Evolutionary conservation across 2,888 invertebrate genomes (phyloP).

Genomic region (Coronaproctus castanopsis): DNA sequence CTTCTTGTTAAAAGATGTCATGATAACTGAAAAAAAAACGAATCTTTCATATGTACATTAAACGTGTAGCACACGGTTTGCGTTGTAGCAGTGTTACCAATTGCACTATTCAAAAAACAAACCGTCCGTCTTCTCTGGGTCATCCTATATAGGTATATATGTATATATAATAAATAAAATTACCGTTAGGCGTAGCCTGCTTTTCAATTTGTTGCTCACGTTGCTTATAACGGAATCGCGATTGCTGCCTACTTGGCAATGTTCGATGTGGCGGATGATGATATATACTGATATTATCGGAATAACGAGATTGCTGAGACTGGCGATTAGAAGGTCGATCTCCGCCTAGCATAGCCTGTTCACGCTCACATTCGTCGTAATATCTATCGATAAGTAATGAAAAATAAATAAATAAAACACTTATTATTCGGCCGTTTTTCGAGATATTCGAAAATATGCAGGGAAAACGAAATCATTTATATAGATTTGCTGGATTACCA

Average conservation of each 20-base stretch:
- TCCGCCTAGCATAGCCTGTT: slow-evolving; percentile 16
- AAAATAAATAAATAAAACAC: background rate
- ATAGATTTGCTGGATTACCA: too few relatives aligned
- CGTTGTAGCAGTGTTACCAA: too few relatives aligned
- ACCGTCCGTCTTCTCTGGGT: slow-evolving; percentile 2
- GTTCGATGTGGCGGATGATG: slow-evolving; percentile 2
- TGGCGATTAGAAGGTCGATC: slow-evolving; percentile 15
- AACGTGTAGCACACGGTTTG: too few relatives aligned
- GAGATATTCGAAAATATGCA: background rate
- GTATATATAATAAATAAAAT: background rate
- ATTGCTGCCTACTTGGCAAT: background rate
- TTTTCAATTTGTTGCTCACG: background rate
- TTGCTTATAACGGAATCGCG: background rate
- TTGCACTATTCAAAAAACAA: too few relatives aligned
- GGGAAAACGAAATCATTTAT: background rate
- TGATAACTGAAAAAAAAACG: too few relatives aligned
- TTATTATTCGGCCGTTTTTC: too few relatives aligned
- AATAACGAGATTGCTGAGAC: slow-evolving; percentile 12
- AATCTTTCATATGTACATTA: too few relatives aligned
- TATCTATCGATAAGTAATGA: slow-evolving; percentile 24
- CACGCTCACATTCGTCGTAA: slow-evolving; percentile 24
- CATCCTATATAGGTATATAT: background rate
- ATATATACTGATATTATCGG: slow-evolving; percentile 11
- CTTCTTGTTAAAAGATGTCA: too few relatives aligned
- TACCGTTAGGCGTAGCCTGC: background rate